A percentile compares a stretch with the other conserved stretches of the same genome.
These are phyloP conservation scores for Tringa solitaria DNA, from an alignment of 2,113 vertebrate species.

Conservation along the genomic window DNA sequence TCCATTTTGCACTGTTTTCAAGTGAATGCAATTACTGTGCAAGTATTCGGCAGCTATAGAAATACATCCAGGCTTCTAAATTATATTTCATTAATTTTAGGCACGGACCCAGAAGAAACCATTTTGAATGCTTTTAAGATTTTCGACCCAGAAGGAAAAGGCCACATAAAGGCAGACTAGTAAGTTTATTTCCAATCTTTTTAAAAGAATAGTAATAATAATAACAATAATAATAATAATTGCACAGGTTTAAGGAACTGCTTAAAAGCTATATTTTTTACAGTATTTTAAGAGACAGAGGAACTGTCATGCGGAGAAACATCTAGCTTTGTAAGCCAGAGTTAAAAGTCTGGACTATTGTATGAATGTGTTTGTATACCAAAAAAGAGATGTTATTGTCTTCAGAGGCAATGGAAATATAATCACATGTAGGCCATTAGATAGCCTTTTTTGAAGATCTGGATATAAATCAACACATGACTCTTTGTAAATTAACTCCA, in stretches of 20 bases:
- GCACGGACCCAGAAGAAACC: constrained; percentile 90
- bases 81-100: constrained; percentile 65
- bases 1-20: constrained; percentile 43
- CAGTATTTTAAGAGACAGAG: neutral
- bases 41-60: neutral
- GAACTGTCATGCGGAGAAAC: neutral
- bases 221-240: neutral
- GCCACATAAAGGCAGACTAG: constrained; percentile 87
- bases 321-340: neutral
- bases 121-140: constrained; percentile 91
- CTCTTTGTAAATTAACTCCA: constrained; percentile 55
- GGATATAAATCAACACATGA: constrained; percentile 55
- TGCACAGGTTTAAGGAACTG: neutral
- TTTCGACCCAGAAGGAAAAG: constrained; percentile 87
- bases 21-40: constrained; percentile 29
- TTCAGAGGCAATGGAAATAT: constrained; percentile 55
- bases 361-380: neutral
- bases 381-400: constrained; percentile 60
- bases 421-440: constrained; percentile 66
- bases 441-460: constrained; percentile 61
- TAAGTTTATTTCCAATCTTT: constrained; percentile 69
- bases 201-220: neutral
- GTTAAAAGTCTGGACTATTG: neutral
- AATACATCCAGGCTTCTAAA: constrained; percentile 8
- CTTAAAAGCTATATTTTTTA: neutral